These are phyloP conservation scores for Gymnoscelis rufifasciata DNA, from an alignment of 2,888 invertebrate genomes.

Conservation along the genomic window DNA sequence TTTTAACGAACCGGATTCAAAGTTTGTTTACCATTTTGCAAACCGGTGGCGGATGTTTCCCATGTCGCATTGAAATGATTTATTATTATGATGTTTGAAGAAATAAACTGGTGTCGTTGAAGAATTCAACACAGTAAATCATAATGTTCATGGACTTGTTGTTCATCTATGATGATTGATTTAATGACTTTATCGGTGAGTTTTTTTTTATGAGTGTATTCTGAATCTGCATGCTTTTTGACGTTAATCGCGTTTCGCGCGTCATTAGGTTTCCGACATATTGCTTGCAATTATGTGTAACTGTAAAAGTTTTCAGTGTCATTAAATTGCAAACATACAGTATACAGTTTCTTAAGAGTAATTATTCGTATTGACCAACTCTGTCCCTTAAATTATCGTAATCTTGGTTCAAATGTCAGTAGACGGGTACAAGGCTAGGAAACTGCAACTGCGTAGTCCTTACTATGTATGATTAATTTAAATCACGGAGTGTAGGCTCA, in stretches of 20 bases:
- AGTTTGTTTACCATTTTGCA: constrained; percentile 19
- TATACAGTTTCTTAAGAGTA: no score
- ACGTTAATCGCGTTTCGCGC: no score
- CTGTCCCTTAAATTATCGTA: constrained; percentile 3
- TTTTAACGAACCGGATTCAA: constrained; percentile 20
- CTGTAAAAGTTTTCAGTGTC: no score
- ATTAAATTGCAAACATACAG: no score
- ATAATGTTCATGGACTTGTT: not conserved
- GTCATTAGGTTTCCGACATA: no score
- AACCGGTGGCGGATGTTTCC: constrained; percentile 18
- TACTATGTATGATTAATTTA: constrained; percentile 14
- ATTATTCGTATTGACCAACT: no score
- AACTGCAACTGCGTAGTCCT: constrained; percentile 24
- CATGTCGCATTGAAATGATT: constrained; percentile 13
- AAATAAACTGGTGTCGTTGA: not conserved
- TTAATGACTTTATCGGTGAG: no score
- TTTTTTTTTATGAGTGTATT: no score
- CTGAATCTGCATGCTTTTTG: no score
- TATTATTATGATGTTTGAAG: constrained; percentile 10
- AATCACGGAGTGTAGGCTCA: constrained; percentile 4
- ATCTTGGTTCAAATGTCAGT: constrained; percentile 36
- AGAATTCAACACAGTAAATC: not conserved
- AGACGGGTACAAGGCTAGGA: constrained; percentile 39
- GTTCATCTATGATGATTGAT: no score
- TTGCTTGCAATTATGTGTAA: no score